Conservation (phyloP, 2,797 vertebrate genomes). For the Apodemus agrarius region DNA sequence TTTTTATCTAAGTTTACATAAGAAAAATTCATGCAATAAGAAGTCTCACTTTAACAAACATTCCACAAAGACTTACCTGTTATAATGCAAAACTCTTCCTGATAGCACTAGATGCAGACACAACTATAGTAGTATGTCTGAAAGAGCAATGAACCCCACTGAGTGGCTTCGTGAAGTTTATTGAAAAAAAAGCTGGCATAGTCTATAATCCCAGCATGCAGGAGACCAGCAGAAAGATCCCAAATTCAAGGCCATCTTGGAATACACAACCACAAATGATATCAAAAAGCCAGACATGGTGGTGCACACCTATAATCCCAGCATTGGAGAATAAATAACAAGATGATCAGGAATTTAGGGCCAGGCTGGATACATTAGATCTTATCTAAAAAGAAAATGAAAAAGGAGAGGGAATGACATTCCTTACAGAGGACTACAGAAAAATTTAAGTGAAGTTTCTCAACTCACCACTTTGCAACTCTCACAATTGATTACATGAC, state of each 20-base stretch:
- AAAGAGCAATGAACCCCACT: constrained; percentile 12
- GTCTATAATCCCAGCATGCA: neutral
- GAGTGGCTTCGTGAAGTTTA: constrained; percentile 3
- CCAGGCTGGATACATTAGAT: neutral
- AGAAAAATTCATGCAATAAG: constrained; percentile 56
- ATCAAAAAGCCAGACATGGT: neutral
- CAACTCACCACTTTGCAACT: constrained; percentile 18
- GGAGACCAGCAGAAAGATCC: neutral
- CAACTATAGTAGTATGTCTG: neutral
- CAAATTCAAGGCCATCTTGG: neutral
- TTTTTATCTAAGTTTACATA: constrained; percentile 69
- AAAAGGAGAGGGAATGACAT: neutral
- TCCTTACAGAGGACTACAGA: constrained; percentile 8
- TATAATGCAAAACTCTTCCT: constrained; percentile 52
- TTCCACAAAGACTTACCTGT: constrained; percentile 21
- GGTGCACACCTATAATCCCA: neutral
- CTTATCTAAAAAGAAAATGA: neutral
- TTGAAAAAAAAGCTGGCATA: neutral
- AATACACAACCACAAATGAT: neutral
- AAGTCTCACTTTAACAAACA: constrained; percentile 57
- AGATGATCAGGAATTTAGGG: neutral
- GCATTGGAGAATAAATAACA: neutral
- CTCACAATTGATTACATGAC: neutral
- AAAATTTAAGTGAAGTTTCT: neutral
- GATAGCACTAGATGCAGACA: neutral